Conservation (phyloP, 2,888 invertebrate species). For the Actias luna region DNA sequence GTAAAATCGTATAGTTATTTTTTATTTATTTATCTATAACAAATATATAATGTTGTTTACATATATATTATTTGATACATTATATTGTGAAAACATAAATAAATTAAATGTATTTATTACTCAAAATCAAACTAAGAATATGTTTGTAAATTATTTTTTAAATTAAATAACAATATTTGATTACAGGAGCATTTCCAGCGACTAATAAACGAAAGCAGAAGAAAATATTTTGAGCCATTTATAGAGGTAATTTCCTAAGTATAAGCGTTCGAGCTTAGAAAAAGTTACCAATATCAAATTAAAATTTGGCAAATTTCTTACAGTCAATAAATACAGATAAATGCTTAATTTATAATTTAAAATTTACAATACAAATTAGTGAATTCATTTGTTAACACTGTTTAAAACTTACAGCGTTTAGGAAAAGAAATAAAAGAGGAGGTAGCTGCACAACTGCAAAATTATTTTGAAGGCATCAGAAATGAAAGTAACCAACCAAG, state of each 20-base stretch:
- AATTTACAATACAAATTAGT: too few species aligned
- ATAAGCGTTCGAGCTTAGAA: not conserved
- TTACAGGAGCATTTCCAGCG: not conserved
- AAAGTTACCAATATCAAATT: too few species aligned
- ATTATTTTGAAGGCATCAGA: constrained; percentile 11
- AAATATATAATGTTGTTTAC: too few species aligned
- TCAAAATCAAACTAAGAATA: too few species aligned
- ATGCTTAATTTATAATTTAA: too few species aligned
- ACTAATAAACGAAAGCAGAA: not conserved
- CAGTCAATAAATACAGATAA: not conserved
- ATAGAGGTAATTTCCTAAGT: not conserved
- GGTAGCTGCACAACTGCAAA: not conserved
- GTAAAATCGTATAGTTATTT: too few species aligned
- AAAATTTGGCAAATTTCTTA: not conserved
- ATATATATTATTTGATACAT: too few species aligned
- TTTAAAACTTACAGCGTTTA: not conserved
- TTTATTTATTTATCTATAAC: too few species aligned
- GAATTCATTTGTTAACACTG: not conserved
- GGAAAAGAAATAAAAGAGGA: not conserved
- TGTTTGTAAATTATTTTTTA: not conserved
- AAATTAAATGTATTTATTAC: too few species aligned
- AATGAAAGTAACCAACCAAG: constrained; percentile 4
- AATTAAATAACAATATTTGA: not conserved
- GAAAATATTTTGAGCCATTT: not conserved
- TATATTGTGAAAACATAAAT: too few species aligned